Conservation (phyloP, 2,113 vertebrate genomes). For the Talpa occidentalis region DNA sequence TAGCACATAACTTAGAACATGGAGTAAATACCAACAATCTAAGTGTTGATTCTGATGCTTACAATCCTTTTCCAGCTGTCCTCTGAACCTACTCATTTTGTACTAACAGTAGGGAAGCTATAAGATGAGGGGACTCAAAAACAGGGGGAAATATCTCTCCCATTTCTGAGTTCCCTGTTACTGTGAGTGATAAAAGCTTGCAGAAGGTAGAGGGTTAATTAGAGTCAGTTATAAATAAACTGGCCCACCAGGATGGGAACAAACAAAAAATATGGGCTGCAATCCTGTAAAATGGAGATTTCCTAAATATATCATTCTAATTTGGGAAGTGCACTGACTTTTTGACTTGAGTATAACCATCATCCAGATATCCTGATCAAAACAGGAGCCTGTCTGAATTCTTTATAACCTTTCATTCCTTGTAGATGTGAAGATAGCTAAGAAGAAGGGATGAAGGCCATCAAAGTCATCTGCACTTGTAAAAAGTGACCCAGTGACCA, state of each 20-base stretch:
- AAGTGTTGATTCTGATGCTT: slow-evolving; percentile 32
- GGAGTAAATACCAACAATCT: neutral
- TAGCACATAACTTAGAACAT: slow-evolving; percentile 5
- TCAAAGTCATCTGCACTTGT: slow-evolving; percentile 48
- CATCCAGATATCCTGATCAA: neutral
- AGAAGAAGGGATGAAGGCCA: slow-evolving; percentile 36
- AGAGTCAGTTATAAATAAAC: slow-evolving; percentile 9
- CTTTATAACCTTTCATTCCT: slow-evolving; percentile 42
- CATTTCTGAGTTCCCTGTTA: neutral
- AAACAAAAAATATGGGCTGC: neutral
- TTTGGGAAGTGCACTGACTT: neutral
- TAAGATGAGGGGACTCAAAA: neutral
- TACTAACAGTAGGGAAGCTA: neutral
- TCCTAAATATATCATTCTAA: neutral
- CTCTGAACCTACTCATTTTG: neutral
- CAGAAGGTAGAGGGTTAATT: neutral
- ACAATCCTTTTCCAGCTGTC: neutral
- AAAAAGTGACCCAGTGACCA: slow-evolving; percentile 55
- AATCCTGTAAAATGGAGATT: neutral
- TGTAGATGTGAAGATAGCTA: neutral
- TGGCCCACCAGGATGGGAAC: neutral
- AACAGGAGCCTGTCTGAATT: slow-evolving; percentile 32
- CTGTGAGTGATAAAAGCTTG: neutral
- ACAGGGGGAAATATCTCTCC: neutral
- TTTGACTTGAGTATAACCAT: slow-evolving; percentile 38